Evolutionary conservation across 2,888 invertebrate species (phyloP), one percentile per base, ranked within the genome.

Genomic region (Pammene fasciana): DNA sequence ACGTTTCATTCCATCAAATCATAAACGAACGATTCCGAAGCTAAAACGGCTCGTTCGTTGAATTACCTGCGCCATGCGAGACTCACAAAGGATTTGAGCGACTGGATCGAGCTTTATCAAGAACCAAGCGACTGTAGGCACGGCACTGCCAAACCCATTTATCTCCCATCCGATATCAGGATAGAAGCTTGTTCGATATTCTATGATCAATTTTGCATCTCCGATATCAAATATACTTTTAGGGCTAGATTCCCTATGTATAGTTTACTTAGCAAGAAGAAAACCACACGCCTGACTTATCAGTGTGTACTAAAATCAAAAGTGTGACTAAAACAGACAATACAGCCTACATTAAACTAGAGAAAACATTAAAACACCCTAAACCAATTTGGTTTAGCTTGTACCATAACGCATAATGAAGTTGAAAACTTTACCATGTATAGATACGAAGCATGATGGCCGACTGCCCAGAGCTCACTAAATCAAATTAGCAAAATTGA

Each of bases 401-500:
- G 11, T 11, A 43, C 43, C 4, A 9, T 38, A 38, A 38, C 38
- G 43, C 0, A 50, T 50, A 13, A 16, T 26, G 11, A 11, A 34
- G 11, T 13, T 34, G 13, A 11, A 5, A 52, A 54, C 36, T 34
- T 54, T 36, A 34, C 38, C 14, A 26, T 34, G 10, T 34, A 14
- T 16, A 43, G 36, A 50, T 38, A 36, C 13, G 45, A 46, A 68
- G 50, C 62, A 26, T 56, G 55, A 48, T 43, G 43, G 18, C 64
- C 8, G 48, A 34, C 43, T 52, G n/a, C 18, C 36, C 36, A 34
- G 14, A 50, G 18, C 52, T 67, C 46, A 45, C 73, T 46, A 59
- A 68, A 73, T 70, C 55, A 67, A 73, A 75, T 75, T 75, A 75
- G 72, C 71, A 65, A 78, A 80, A 82, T 76, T 77, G 73, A 77